Evolutionary conservation across 2,888 invertebrate genomes (phyloP).

Genomic region (Fabriciana adippe): DNA sequence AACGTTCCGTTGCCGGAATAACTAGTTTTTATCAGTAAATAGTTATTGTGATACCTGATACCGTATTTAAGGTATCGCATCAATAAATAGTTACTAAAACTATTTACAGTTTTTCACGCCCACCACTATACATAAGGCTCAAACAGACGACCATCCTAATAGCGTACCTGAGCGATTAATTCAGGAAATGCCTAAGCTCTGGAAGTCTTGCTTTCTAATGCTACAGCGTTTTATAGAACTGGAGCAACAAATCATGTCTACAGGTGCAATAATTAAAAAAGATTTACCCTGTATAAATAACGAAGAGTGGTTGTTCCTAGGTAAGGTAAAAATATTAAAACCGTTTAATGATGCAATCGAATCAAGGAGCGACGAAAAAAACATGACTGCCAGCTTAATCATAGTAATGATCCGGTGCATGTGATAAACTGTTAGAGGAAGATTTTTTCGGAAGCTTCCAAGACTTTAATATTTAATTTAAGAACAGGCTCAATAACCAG

Average conservation of each 20-base stretch:
- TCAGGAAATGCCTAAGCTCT: conserved; percentile 44
- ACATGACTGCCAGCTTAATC: conserved; percentile 42
- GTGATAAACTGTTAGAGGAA: conserved; percentile 29
- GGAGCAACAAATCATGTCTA: conserved; percentile 33
- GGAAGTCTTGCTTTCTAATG: conserved; percentile 45
- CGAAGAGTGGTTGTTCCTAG: conserved; percentile 40
- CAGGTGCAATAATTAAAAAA: conserved; percentile 34
- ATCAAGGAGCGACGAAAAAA: conserved; percentile 43
- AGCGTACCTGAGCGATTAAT: conserved; percentile 35
- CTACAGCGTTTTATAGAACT: conserved; percentile 42
- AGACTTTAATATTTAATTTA: conserved; percentile 19
- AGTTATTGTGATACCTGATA: no score
- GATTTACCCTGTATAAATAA: conserved; percentile 37
- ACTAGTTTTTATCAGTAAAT: no score
- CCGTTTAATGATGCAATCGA: conserved; percentile 44
- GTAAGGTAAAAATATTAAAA: conserved; percentile 40
- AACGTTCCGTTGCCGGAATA: no score
- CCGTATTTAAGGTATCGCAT: no score
- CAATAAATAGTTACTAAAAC: no score
- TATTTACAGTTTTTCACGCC: background rate
- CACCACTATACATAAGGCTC: conserved; percentile 35
- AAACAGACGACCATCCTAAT: conserved; percentile 23
- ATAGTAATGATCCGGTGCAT: conserved; percentile 43
- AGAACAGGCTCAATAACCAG: conserved; percentile 28
- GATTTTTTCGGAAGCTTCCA: background rate